These are phyloP conservation scores for Odontamblyopus lacepedii DNA, from an alignment of 2,797 vertebrate species.

Conservation along the genomic window DNA sequence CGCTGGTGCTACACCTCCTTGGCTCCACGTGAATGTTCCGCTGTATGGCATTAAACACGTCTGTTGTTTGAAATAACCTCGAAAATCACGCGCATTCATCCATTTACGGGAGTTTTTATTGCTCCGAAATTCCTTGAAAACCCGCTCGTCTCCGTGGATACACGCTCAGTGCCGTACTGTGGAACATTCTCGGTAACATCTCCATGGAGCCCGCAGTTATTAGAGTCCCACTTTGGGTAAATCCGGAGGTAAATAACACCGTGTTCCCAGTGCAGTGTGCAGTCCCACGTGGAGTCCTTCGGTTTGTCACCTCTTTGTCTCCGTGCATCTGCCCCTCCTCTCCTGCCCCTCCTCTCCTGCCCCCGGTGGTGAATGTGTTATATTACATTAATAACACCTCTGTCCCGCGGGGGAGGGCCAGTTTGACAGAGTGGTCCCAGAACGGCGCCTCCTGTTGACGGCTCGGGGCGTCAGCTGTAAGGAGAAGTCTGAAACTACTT, in stretches of 20 bases:
- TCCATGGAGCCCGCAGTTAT: background rate
- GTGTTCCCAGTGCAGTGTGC: background rate
- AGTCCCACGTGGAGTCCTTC: background rate
- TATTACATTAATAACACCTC: conserved; percentile 75
- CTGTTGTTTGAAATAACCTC: too few species aligned
- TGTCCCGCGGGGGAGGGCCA: conserved; percentile 54
- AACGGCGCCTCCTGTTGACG: conserved; percentile 52
- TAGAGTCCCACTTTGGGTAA: background rate
- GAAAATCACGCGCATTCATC: too few species aligned
- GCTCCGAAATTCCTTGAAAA: too few species aligned
- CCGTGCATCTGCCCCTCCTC: conserved; percentile 3
- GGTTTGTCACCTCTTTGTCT: conserved; percentile 1
- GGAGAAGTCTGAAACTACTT: conserved; percentile 7
- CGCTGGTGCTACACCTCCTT: too few species aligned
- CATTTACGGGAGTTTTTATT: too few species aligned
- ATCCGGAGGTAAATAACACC: background rate
- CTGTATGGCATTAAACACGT: too few species aligned
- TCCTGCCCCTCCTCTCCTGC: conserved; percentile 24
- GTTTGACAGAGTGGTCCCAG: conserved; percentile 59
- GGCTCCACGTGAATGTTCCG: too few species aligned
- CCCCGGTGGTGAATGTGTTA: conserved; percentile 61
- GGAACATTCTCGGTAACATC: too few species aligned
- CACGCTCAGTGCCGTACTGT: too few species aligned
- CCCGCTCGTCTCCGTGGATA: too few species aligned
- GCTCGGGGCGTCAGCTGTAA: conserved; percentile 21